Base-by-base conservation (phyloP, 2,113 vertebrate genomes). In the Lycaon pictus region DNA sequence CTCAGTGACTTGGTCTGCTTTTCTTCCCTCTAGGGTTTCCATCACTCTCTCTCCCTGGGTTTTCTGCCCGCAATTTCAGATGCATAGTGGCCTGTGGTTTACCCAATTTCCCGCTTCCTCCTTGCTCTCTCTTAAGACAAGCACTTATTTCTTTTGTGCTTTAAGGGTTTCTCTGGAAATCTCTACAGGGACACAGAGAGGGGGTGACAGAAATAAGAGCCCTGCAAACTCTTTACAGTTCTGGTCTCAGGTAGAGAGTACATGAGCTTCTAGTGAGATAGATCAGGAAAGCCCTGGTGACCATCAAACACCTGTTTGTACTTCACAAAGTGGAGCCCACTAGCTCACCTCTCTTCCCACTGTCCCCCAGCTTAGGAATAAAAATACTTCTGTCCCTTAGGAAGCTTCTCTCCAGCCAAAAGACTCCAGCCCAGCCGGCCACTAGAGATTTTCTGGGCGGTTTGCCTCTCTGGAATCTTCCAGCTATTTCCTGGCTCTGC, bases 321-420 rank as follows among this genome's bases (percentile, higher is more conserved):
- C 93, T 88, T 95, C 82, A 93, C 81, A 82, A 85, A 62, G 23
- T 89, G 16, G 35, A 83, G 11, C 37, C n/a, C n/a, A 29, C 12
- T 17, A n/a, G 11, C n/a, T n/a, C 27, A 4, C 53, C 20, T 89
- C 37, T 76, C 20, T 77, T 77, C 7, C 19, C 32, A 69, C 9
- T 82, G 27, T 81, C 13, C 12, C 27, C 55, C 29, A 58, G 11
- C 0, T 92, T 83, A 97, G 56, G n/a, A 32, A 53, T 63, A n/a
- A 88, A 92, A 22, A 67, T 74, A 37, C 53, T 90, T 79, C 35
- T 65, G 11, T 71, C 4, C 16, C 5, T n/a, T 58, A 87, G 56
- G 11, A 53, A 65, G 48, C 16, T 5, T 85, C 6, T 17, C 11
- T 13, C 29, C 13, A 67, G 27, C 60, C 32, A 20, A 48, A 74